Conservation (phyloP, 2,888 invertebrate species). For the Rhodophaea formosa region DNA sequence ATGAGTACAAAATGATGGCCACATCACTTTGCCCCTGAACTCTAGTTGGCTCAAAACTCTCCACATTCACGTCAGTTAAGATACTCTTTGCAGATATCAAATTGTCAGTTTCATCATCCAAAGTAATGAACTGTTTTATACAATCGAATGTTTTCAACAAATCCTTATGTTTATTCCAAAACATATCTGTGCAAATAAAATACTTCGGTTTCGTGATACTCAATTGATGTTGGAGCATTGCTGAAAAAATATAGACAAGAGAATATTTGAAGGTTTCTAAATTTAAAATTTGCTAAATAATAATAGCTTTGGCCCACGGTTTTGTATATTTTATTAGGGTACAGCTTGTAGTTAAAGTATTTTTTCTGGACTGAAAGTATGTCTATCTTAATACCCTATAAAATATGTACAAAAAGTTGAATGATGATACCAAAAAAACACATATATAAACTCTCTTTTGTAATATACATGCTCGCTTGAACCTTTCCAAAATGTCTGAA, state of each 20-base stretch:
- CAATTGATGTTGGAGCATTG: slow-evolving; percentile 83
- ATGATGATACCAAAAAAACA: too few relatives aligned
- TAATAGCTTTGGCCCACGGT: too few relatives aligned
- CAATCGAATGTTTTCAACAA: slow-evolving; percentile 43
- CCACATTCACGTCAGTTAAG: slow-evolving; percentile 40
- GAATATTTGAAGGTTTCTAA: too few relatives aligned
- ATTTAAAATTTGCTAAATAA: too few relatives aligned
- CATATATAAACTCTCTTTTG: too few relatives aligned
- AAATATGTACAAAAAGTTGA: too few relatives aligned
- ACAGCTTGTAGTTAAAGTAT: too few relatives aligned
- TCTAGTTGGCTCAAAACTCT: slow-evolving; percentile 59
- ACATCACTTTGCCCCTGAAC: slow-evolving; percentile 62
- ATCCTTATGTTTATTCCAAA: slow-evolving; percentile 60
- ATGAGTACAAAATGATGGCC: slow-evolving; percentile 82
- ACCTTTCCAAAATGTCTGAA: too few relatives aligned
- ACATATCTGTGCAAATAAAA: slow-evolving; percentile 81
- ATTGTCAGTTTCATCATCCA: slow-evolving; percentile 42
- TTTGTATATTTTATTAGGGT: too few relatives aligned
- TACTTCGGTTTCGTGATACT: slow-evolving; percentile 84
- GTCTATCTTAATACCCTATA: too few relatives aligned
- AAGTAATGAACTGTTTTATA: slow-evolving; percentile 45
- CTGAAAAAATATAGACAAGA: slow-evolving; percentile 62
- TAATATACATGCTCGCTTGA: too few relatives aligned
- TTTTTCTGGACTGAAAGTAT: too few relatives aligned
- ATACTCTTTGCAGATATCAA: slow-evolving; percentile 42